Conservation (phyloP, 2,888 invertebrate genomes). For the Phyto melanocephala region DNA sequence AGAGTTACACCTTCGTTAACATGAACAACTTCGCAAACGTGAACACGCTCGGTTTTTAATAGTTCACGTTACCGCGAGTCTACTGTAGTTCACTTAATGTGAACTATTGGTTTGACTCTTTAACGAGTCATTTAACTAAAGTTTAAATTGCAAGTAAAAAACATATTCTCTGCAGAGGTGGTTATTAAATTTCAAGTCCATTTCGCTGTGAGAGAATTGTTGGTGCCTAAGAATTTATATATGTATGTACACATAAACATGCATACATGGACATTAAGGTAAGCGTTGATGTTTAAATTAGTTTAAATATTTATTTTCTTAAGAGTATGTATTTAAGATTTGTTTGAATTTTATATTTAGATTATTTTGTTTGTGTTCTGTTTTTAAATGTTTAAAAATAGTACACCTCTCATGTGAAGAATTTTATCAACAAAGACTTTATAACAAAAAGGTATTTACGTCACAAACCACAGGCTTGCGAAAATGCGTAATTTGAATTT, state of each 20-base stretch:
- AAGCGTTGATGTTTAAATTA: neutral
- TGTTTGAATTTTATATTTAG: conserved; percentile 15
- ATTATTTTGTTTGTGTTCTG: neutral
- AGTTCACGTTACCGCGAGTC: too few species aligned
- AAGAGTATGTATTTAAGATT: neutral
- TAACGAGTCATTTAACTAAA: conserved; percentile 42
- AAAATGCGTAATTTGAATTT: too few species aligned
- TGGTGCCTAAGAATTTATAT: too few species aligned
- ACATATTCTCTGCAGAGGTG: conserved; percentile 45
- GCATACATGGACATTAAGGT: too few species aligned
- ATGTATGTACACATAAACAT: too few species aligned
- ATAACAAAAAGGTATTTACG: too few species aligned
- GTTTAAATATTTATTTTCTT: neutral
- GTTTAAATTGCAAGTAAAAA: neutral
- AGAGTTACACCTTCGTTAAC: too few species aligned
- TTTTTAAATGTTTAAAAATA: neutral
- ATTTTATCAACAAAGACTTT: conserved; percentile 23
- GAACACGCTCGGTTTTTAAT: too few species aligned
- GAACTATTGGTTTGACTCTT: conserved; percentile 52
- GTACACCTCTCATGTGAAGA: conserved; percentile 47
- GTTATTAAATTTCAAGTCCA: neutral
- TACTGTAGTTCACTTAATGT: conserved; percentile 38
- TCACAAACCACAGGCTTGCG: too few species aligned
- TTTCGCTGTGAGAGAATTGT: neutral
- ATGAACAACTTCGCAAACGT: too few species aligned